Base-by-base conservation (phyloP, 2,888 invertebrate genomes). In the Chromoteleia sp. region DNA sequence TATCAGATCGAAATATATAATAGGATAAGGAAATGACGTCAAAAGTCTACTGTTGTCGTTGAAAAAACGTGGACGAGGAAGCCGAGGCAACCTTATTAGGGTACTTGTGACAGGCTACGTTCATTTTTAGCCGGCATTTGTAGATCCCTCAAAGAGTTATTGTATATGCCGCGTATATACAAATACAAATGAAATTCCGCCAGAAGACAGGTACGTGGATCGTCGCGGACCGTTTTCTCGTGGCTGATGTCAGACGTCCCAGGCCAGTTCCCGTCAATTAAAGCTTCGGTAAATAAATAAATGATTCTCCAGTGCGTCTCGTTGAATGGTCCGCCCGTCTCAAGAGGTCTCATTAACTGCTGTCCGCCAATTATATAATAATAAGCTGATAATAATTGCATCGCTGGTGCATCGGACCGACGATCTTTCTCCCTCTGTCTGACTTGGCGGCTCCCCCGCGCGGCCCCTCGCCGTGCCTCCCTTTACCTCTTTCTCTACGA, bases 331-430 rank as follows among this genome's bases (percentile, higher is more conserved):
- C 84, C 84, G 85, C 85, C 87, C 88, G 91, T 91, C 91, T 91
- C 90, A 87, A 91, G 91, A 90, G 90, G 89, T 86, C 88, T 90
- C 89, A 90, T 90, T 91, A 91, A 88, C 88, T 85, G 86, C 85
- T 84, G 86, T 86, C 77, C 85, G 87, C 86, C 89, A 91, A 91
- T 91, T 91, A 91, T 90, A 89, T 89, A 90, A 91, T 90, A 90
- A 91, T 90, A 90, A 90, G 90, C 89, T 88, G 88, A 89, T 90
- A 91, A 91, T 90, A 91, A 91, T 91, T 90, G 90, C 90, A 90
- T 89, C 88, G 88, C 87, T 85, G 87, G 85, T 90, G 88, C 88
- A 90, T 88, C 87, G 80, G 86, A 74, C 86, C 86, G 88, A 85
- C 88, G 87, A 83, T 84, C 77, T 56, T 59, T 73, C 59, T 67